phyloP scores from a whole-genome alignment of 2,888 invertebrate species.

The Gryllus longicercus region DNA sequence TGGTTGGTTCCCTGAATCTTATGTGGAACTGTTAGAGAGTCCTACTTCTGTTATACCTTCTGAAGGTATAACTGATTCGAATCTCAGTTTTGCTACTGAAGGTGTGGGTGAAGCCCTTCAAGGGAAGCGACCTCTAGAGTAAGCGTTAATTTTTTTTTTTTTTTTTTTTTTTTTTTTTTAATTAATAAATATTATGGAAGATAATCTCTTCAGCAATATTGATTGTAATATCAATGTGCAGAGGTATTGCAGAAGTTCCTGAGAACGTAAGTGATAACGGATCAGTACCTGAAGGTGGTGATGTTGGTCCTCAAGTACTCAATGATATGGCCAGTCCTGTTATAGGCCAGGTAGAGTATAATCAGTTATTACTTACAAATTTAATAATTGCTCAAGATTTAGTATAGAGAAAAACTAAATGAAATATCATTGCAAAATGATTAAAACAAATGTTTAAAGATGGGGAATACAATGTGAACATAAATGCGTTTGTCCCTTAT shows the following conservation, averaged over 20 bases:
- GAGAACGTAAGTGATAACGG: conserved; percentile 55
- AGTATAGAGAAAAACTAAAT: too few relatives aligned
- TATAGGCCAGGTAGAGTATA: conserved; percentile 33
- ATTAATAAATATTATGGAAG: too few relatives aligned
- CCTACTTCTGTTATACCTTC: conserved; percentile 44
- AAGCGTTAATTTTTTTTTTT: conserved; percentile 41
- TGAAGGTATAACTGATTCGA: conserved; percentile 46
- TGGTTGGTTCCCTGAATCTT: conserved; percentile 97
- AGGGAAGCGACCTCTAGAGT: conserved; percentile 53
- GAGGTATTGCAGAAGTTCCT: conserved; percentile 72
- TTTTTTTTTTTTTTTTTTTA: too few relatives aligned
- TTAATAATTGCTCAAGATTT: too few relatives aligned
- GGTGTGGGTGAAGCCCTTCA: conserved; percentile 44
- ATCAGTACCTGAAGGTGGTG: conserved; percentile 44
- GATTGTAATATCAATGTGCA: conserved; percentile 43
- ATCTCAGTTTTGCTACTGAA: conserved; percentile 47
- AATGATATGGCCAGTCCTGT: conserved; percentile 37
- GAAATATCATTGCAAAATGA: too few relatives aligned
- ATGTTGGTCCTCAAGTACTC: conserved; percentile 38
- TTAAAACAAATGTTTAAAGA: too few relatives aligned
- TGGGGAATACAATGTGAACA: too few relatives aligned
- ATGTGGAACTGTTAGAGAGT: conserved; percentile 72
- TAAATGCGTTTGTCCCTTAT: too few relatives aligned
- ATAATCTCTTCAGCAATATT: too few relatives aligned
- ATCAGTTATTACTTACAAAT: too few relatives aligned